These are phyloP conservation scores for Calliopum simillimum DNA, from an alignment of 2,888 invertebrate species.

Conservation along the genomic window DNA sequence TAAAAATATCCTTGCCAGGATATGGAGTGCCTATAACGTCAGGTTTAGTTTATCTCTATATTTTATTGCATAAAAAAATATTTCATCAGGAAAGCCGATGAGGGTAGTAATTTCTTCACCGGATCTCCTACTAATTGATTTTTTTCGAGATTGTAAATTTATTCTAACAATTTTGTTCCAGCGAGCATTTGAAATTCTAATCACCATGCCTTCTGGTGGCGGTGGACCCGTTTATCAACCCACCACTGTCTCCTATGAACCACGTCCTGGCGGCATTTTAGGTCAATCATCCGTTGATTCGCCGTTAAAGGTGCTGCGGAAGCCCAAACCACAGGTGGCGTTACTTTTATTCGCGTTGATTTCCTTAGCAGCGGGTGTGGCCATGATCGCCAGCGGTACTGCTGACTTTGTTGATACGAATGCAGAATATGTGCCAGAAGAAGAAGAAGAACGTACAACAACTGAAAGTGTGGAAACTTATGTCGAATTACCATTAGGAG, in stretches of 20 bases:
- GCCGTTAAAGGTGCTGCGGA: slow-evolving; percentile 56
- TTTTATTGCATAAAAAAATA: too few relatives aligned
- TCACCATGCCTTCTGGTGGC: slow-evolving; percentile 47
- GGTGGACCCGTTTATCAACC: slow-evolving; percentile 78
- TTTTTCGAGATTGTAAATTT: too few relatives aligned
- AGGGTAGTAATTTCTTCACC: too few relatives aligned
- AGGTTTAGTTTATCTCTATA: too few relatives aligned
- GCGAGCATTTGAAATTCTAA: too few relatives aligned
- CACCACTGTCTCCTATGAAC: slow-evolving; percentile 81
- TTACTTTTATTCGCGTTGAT: slow-evolving; percentile 57
- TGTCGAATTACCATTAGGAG: slow-evolving; percentile 67
- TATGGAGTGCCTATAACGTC: too few relatives aligned
- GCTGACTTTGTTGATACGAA: slow-evolving; percentile 71
- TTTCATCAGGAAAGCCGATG: too few relatives aligned
- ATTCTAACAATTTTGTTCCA: too few relatives aligned
- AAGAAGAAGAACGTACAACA: background rate
- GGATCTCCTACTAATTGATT: too few relatives aligned
- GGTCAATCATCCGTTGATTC: slow-evolving; percentile 51
- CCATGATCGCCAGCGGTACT: slow-evolving; percentile 74
- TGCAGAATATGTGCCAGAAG: slow-evolving; percentile 55
- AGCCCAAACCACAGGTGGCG: slow-evolving; percentile 56
- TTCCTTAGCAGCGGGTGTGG: slow-evolving; percentile 66
- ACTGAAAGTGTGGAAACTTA: slow-evolving; percentile 30
- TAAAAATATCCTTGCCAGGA: too few relatives aligned
- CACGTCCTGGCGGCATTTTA: slow-evolving; percentile 62